Conservation (phyloP, 2,888 invertebrate genomes). For the Ptychoptera albimana region DNA sequence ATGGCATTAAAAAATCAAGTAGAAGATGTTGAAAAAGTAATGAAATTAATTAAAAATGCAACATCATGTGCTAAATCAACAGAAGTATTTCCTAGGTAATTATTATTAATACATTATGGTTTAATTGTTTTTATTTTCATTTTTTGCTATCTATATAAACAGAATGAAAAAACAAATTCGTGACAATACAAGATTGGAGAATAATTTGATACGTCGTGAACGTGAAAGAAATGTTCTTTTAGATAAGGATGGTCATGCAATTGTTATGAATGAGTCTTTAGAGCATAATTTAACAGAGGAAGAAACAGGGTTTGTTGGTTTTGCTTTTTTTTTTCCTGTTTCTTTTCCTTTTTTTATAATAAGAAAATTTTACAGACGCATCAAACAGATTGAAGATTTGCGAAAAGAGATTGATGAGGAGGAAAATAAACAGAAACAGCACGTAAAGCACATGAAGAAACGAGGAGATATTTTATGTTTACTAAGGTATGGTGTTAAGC, state of each 20-base stretch:
- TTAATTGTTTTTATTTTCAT: background rate
- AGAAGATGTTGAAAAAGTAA: constrained; percentile 21
- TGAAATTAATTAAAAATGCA: constrained; percentile 24
- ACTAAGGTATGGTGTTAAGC: constrained; percentile 18
- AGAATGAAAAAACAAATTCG: constrained; percentile 25
- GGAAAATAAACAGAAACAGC: constrained; percentile 13
- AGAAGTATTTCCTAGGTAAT: constrained; percentile 24
- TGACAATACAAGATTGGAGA: constrained; percentile 21
- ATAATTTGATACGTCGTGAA: constrained; percentile 14
- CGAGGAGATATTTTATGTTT: constrained; percentile 19
- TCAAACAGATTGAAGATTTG: constrained; percentile 18
- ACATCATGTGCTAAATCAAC: constrained; percentile 23
- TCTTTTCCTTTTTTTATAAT: too few relatives aligned
- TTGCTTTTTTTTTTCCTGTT: background rate
- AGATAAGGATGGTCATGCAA: constrained; percentile 19
- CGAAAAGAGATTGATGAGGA: constrained; percentile 13
- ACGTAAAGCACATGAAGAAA: constrained; percentile 16
- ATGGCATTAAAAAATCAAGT: constrained; percentile 19
- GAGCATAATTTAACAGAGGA: constrained; percentile 23
- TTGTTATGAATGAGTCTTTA: constrained; percentile 19
- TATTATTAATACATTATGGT: too few relatives aligned
- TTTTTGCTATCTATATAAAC: background rate
- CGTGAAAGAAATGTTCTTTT: constrained; percentile 11
- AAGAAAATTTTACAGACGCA: constrained; percentile 14
- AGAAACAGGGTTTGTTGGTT: constrained; percentile 18